A percentile compares a stretch with the other conserved stretches of the same genome.
Evolutionary conservation across 2,797 vertebrate genomes (phyloP).

Genomic region (Protonibea diacanthus): DNA sequence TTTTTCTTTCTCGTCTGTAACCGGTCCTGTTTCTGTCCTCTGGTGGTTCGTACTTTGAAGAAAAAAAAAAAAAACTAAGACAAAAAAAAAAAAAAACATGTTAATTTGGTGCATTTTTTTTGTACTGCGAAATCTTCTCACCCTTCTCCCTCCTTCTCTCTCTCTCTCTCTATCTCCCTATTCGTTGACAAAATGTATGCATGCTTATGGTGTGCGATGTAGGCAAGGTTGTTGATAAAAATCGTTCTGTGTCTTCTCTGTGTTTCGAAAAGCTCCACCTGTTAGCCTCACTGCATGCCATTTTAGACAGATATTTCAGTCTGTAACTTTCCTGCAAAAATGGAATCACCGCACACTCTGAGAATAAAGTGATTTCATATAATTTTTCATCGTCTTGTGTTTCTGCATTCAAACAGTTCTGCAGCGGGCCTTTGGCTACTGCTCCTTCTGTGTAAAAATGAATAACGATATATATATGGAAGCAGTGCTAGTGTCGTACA

Average conservation of each 20-base stretch:
- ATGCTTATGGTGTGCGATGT: slow-evolving; percentile 87
- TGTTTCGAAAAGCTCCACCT: slow-evolving; percentile 86
- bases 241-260: slow-evolving; percentile 86
- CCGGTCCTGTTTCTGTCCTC: slow-evolving; percentile 85
- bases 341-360: slow-evolving; percentile 95
- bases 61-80: background rate
- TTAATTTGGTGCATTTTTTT: slow-evolving; percentile 84
- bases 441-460: slow-evolving; percentile 35
- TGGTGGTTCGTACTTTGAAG: slow-evolving; percentile 81
- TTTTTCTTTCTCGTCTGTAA: slow-evolving; percentile 77
- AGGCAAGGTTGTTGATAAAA: slow-evolving; percentile 84
- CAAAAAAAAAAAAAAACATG: slow-evolving; percentile 38
- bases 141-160: slow-evolving; percentile 50
- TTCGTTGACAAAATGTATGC: slow-evolving; percentile 86
- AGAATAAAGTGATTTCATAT: slow-evolving; percentile 93
- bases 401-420: slow-evolving; percentile 68
- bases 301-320: slow-evolving; percentile 86
- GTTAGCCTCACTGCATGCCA: slow-evolving; percentile 93
- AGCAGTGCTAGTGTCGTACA: slow-evolving; percentile 23
- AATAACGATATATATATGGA: slow-evolving; percentile 20
- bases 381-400: slow-evolving; percentile 82
- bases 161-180: slow-evolving; percentile 68
- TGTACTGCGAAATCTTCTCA: slow-evolving; percentile 81
- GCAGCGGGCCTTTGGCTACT: slow-evolving; percentile 25
- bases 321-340: slow-evolving; percentile 90